These are phyloP conservation scores for Crocallis elinguaria DNA, from an alignment of 2,888 invertebrate species.

Conservation along the genomic window DNA sequence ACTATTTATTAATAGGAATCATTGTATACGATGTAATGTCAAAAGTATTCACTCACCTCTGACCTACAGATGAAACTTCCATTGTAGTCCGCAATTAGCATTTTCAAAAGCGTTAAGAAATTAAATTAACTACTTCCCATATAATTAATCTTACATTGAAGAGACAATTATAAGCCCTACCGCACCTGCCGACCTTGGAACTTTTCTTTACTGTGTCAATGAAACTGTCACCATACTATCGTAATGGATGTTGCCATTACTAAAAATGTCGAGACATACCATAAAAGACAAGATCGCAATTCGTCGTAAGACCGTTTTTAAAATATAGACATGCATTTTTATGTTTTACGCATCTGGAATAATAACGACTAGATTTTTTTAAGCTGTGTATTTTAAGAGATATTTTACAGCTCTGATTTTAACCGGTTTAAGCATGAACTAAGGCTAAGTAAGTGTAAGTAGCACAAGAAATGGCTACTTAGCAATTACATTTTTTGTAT, in stretches of 20 bases:
- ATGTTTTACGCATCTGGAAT: neutral
- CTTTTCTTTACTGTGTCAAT: conserved; percentile 16
- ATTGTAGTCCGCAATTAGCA: too few species aligned
- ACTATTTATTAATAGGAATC: too few species aligned
- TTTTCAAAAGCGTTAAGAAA: neutral
- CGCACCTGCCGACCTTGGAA: conserved; percentile 18
- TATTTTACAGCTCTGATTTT: conserved; percentile 11
- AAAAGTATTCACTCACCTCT: too few species aligned
- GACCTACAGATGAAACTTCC: too few species aligned
- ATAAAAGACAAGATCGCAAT: neutral
- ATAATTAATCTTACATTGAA: conserved; percentile 14
- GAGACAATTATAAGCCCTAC: conserved; percentile 9
- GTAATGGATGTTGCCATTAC: conserved; percentile 25
- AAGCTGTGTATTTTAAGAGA: neutral
- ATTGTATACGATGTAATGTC: too few species aligned
- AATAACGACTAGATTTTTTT: neutral
- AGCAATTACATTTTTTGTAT: conserved; percentile 32
- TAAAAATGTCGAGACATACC: conserved; percentile 4
- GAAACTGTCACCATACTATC: conserved; percentile 20
- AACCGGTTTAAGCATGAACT: conserved; percentile 19
- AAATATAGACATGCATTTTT: neutral
- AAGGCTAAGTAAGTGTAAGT: conserved; percentile 22
- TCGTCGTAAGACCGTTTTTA: neutral
- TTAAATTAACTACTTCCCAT: neutral
- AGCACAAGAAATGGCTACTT: conserved; percentile 32